Percentiles rank a stretch among this genome's conserved stretches.
phyloP scores from a whole-genome alignment of 2,113 vertebrate genomes.

The Zosterops pallidus region DNA sequence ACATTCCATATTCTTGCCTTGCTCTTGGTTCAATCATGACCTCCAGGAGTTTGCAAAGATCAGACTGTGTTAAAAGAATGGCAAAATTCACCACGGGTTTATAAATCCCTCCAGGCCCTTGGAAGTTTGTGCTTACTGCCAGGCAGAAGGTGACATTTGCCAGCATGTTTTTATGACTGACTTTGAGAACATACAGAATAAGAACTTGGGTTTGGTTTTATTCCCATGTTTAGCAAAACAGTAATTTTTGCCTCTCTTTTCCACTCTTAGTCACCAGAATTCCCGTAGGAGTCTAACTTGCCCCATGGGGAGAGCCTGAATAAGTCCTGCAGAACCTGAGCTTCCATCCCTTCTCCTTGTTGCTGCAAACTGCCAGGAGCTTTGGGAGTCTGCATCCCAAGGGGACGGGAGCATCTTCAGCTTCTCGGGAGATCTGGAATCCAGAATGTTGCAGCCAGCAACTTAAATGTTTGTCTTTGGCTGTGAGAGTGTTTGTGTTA shows the following conservation, averaged over 20 bases:
- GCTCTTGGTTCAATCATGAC: not conserved
- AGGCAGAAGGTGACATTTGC: slow-evolving; percentile 57
- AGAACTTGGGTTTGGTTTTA: not conserved
- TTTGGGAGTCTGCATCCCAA: not conserved
- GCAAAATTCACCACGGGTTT: not conserved
- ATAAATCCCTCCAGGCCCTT: slow-evolving; percentile 48
- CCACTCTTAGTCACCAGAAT: not conserved
- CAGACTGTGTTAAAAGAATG: not conserved
- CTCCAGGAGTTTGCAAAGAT: slow-evolving; percentile 24
- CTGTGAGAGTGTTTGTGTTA: not conserved
- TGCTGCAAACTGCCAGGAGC: not conserved
- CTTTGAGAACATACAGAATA: not conserved
- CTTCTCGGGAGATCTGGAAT: not conserved
- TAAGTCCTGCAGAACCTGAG: not conserved
- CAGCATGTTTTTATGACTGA: slow-evolving; percentile 31
- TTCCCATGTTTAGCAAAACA: slow-evolving; percentile 9
- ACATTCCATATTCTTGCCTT: not conserved
- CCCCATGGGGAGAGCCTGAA: not conserved
- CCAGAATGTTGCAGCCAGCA: not conserved
- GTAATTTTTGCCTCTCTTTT: not conserved
- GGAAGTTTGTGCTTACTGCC: slow-evolving; percentile 32
- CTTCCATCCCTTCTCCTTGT: not conserved
- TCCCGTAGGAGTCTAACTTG: not conserved
- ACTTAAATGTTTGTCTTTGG: not conserved
- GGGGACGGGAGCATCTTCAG: not conserved